These are phyloP conservation scores for Acheta domesticus DNA, from an alignment of 2,888 invertebrate genomes.

Conservation along the genomic window DNA sequence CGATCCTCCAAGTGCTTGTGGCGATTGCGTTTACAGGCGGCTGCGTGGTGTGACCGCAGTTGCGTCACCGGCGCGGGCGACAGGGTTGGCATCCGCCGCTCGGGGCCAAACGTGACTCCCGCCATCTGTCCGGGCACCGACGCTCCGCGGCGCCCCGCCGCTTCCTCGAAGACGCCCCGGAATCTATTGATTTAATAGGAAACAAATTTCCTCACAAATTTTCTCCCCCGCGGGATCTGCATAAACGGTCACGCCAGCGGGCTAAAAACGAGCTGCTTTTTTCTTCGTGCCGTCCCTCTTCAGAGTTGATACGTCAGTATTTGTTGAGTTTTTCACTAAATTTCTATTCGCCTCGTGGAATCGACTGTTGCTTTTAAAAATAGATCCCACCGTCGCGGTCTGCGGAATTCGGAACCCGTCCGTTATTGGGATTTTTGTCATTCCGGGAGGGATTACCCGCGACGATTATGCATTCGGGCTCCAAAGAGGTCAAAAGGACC, in stretches of 20 bases:
- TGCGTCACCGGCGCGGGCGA: too few relatives aligned
- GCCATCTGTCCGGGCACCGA: not conserved
- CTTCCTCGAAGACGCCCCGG: not conserved
- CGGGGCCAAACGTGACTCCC: not conserved
- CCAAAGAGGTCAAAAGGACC: not conserved
- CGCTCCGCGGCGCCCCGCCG: not conserved
- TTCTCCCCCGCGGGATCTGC: not conserved
- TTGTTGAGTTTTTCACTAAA: not conserved
- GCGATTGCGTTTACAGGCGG: too few relatives aligned
- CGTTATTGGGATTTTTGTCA: not conserved
- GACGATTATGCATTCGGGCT: not conserved
- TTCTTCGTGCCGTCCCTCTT: not conserved
- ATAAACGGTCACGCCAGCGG: not conserved
- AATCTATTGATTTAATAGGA: slow-evolving; percentile 4
- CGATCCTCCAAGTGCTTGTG: too few relatives aligned
- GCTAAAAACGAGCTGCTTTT: not conserved
- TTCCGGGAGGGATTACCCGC: not conserved
- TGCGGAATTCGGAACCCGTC: too few relatives aligned
- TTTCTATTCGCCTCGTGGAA: too few relatives aligned
- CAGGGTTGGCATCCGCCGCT: too few relatives aligned
- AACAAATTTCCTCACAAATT: not conserved
- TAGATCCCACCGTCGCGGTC: too few relatives aligned
- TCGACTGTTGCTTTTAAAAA: too few relatives aligned
- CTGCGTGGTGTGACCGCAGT: too few relatives aligned
- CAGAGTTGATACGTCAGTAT: not conserved